Conservation (phyloP, 1,140 invertebrate genomes). For the Copidosoma floridanum region DNA sequence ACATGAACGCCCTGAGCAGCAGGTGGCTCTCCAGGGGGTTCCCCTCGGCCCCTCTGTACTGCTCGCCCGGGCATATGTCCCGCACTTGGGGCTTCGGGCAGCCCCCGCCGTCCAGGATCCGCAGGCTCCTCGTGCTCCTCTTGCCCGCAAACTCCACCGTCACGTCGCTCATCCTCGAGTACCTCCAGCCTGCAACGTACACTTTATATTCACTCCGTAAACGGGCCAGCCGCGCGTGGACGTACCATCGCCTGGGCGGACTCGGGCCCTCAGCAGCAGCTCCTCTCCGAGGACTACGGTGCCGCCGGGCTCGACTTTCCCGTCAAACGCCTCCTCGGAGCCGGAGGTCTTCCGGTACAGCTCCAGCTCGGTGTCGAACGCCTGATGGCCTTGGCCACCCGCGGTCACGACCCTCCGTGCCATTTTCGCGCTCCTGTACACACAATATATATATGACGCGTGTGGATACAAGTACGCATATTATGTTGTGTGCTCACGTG, state of each 20-base stretch:
- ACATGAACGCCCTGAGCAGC: slow-evolving; percentile 66
- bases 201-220: neutral
- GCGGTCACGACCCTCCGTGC: slow-evolving; percentile 56
- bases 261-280: slow-evolving; percentile 61
- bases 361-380: slow-evolving; percentile 62
- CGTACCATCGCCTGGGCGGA: slow-evolving; percentile 63
- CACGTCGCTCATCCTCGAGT: slow-evolving; percentile 62
- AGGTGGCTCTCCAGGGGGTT: slow-evolving; percentile 57
- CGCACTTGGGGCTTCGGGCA: slow-evolving; percentile 62
- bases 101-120: slow-evolving; percentile 58
- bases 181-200: slow-evolving; percentile 60
- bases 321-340: slow-evolving; percentile 55
- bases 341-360: slow-evolving; percentile 58
- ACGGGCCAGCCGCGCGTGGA: slow-evolving; percentile 60
- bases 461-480: no score
- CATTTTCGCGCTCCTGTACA: slow-evolving; percentile 50
- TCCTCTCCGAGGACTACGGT: slow-evolving; percentile 67
- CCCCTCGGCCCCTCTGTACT: slow-evolving; percentile 45
- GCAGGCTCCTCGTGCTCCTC: slow-evolving; percentile 51
- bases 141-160: slow-evolving; percentile 53
- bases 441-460: neutral
- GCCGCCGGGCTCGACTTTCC: slow-evolving; percentile 58
- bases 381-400: slow-evolving; percentile 59
- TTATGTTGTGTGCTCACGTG: slow-evolving; percentile 36
- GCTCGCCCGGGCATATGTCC: slow-evolving; percentile 59